phyloP scores from a whole-genome alignment of 2,888 invertebrate genomes.

The Parasteatoda lunata region DNA sequence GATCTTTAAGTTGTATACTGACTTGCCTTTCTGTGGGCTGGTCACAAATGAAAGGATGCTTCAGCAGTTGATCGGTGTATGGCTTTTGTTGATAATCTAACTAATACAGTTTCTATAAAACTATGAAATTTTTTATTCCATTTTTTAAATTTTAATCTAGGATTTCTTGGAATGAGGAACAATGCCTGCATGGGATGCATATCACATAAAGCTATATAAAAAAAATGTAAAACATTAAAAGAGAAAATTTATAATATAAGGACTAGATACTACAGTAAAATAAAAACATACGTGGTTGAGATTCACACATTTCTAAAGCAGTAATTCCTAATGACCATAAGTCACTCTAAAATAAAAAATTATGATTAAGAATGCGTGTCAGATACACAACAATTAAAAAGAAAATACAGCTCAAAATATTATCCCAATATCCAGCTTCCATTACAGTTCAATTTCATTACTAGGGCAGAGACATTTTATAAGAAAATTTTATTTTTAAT shows the following conservation, averaged over 20 bases:
- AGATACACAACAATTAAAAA: too few relatives aligned
- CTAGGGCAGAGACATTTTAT: background rate
- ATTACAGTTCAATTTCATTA: too few relatives aligned
- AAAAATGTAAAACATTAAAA: background rate
- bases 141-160: constrained; percentile 96
- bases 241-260: background rate
- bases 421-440: too few relatives aligned
- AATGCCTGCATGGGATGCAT: constrained; percentile 99
- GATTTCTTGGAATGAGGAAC: constrained; percentile 98
- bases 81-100: constrained; percentile 99
- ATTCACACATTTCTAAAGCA: constrained; percentile 99
- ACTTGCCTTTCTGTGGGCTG: constrained; percentile 99
- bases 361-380: too few relatives aligned
- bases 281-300: constrained; percentile 85
- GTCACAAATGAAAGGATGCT: constrained; percentile 98
- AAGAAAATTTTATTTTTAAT: background rate
- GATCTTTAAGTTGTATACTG: constrained; percentile 98
- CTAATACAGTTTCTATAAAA: constrained; percentile 98
- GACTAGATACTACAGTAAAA: background rate
- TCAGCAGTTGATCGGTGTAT: constrained; percentile 97
- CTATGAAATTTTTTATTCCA: constrained; percentile 81
- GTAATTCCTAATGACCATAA: constrained; percentile 88
- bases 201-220: constrained; percentile 87
- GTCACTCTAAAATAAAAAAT: constrained; percentile 76
- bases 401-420: too few relatives aligned